A percentile compares a stretch with the other conserved stretches of the same genome.
Evolutionary conservation across 2,888 invertebrate genomes (phyloP).

Genomic region (Drymonia ruficornis): DNA sequence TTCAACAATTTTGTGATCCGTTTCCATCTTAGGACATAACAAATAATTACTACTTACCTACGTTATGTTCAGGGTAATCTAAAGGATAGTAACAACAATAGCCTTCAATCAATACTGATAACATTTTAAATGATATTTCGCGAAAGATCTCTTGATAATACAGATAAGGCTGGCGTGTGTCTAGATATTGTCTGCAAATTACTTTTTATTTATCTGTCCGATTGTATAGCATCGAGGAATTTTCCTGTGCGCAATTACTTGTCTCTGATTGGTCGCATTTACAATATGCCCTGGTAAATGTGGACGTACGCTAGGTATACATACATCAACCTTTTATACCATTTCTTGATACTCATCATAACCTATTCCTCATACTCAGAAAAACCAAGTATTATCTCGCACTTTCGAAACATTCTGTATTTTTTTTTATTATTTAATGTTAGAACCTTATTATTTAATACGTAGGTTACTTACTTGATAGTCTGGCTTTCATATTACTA

Average conservation of each 20-base stretch:
- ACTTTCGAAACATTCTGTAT: too few species aligned
- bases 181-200: slow-evolving; percentile 30
- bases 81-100: not conserved
- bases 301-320: not conserved
- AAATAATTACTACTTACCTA: too few species aligned
- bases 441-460: too few species aligned
- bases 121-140: not conserved
- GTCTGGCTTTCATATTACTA: too few species aligned
- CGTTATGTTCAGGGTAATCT: not conserved
- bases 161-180: slow-evolving; percentile 40
- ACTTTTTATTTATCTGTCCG: not conserved
- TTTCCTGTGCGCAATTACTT: slow-evolving; percentile 29
- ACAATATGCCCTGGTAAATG: not conserved
- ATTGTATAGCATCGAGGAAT: slow-evolving; percentile 17
- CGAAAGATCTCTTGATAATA: slow-evolving; percentile 5
- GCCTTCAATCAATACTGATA: not conserved
- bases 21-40: too few species aligned
- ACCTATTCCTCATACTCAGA: not conserved
- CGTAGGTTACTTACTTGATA: too few species aligned
- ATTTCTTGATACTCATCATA: not conserved
- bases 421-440: too few species aligned
- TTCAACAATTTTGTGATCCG: too few species aligned
- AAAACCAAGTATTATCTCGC: too few species aligned
- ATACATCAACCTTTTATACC: too few species aligned
- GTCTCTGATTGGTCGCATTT: slow-evolving; percentile 13